Evolutionary conservation across 2,113 vertebrate species (phyloP), one percentile per base, ranked within the genome.

Genomic region (Lamprotornis superbus): DNA sequence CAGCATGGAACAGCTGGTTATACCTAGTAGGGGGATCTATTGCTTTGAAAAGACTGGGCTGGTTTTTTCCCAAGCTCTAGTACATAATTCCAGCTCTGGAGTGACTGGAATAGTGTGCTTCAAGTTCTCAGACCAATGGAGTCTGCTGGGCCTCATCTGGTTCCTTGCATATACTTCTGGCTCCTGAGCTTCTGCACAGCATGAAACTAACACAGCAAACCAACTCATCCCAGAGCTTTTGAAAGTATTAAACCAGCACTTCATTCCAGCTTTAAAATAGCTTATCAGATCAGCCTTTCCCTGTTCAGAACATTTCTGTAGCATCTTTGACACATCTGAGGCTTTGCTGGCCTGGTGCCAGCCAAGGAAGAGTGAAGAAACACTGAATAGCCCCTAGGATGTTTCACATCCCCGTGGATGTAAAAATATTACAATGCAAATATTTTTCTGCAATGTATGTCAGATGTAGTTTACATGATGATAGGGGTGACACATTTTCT

Each of bases 11-110:
- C 27, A 64, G 18, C 50, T 73, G 24, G 16, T 56, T 56, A 25
- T 5, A 31, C 6, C 44, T 35, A 39, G 17, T 7, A 84, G 49
- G 7, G 27, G 6, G 11, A 24, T 15, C 21, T 61, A 57, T 12
- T 71, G 23, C 56, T 35, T 49, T 64, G 61, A 55, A 39, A 70
- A 75, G 17, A 4, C 10, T 30, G 33, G 10, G 8, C 7, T 65
- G 22, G 0, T 21, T 25, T 89, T 90, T 55, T 18, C 6, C 61
- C 39, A 60, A 65, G n/a, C 30, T 70, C 11, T 31, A 25, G 16
- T 10, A 33, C 0, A 0, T 27, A 60, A 0, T 57, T 84, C 21
- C 20, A 46, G 10, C 60, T 84, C 56, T 30, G 18, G 44, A 75
- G 31, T 24, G 39, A 42, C 44, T 1, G 1, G 28, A 83, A 44